Evolutionary conservation across 2,797 vertebrate genomes (phyloP), one percentile per base, ranked within the genome.

Genomic region (Periparus ater): DNA sequence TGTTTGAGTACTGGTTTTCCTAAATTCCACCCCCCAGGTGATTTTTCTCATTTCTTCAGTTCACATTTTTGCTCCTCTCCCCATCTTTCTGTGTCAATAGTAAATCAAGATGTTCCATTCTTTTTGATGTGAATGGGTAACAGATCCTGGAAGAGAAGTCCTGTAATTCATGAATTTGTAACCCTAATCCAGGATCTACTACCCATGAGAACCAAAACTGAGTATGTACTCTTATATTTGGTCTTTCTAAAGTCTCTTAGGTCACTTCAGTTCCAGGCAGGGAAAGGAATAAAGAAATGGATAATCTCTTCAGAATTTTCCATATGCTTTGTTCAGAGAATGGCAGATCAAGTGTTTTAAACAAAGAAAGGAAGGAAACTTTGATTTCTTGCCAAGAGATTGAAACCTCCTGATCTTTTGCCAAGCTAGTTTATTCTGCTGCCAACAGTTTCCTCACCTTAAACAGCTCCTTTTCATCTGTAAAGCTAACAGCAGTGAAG

Each of bases 361-460:
- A 91, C 65, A 83, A 94, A 85, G 88, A 62, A 95, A 94, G 93
- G 95, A 93, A 97, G 84, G 77, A 96, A 93, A 92, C 77, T 82
- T 95, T 72, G 70, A 66, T 92, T 93, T 93, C 68, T 91, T 93
- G 87, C 83, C 88, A 82, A 70, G 78, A 85, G 85, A 92, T 79
- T 72, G 83, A 92, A 95, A 85, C n/a, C 74, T 89, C 86, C 47
- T 36, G 40, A 61, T 86, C 50, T 76, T 62, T 75, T 85, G 93
- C 76, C 58, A 86, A 55, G 70, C 26, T 47, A 44, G 77, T 67
- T 90, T 88, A 65, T 91, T 94, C 93, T 85, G n/a, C 58, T 96
- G 91, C 91, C 85, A 93, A 57, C 63, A 80, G 34, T 70, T 93
- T 87, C 84, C 66, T 86, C 67, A 66, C 79, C 91, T 91, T 78